Evolutionary conservation across 2,797 vertebrate genomes (phyloP), one percentile per base, ranked within the genome.

Genomic region (Triplophysa yarkandensis): DNA sequence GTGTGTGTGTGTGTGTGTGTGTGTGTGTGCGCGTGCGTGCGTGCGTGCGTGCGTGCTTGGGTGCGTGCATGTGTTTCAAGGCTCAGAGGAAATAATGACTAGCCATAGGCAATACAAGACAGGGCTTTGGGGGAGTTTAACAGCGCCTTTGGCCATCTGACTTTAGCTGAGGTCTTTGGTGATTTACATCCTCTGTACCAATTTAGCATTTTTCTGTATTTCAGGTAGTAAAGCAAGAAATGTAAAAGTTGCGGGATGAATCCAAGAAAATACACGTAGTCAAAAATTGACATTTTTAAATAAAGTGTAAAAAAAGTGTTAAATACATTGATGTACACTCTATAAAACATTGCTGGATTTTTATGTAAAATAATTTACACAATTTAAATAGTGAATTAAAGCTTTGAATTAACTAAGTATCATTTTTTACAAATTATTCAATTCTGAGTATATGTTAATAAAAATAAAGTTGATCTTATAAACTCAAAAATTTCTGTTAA

Each of bases 101-200:
- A 57, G 68, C 71, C 76, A 82, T 75, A 63, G 68, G 71, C 74
- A 81, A 87, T 81, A 78, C 61, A 64, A 78, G 66, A 62, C 60
- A 48, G 19, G 34, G 80, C 32, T 13, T 68, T n/a, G 8, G 60
- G 79, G 71, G 78, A 77, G 71, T 48, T 81, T 77, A 69, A 68
- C 30, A 64, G 32, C 27, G n/a, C 74, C 66, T 17, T 25, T 36
- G 41, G 70, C 62, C 54, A 27, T 55, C 32, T 27, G 63, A 36
- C 21, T 76, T 72, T 43, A 64, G 58, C 55, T 52, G 28, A 32
- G 23, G 67, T 55, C 71, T 66, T 63, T 28, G 30, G 6, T n/a
- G 27, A 4, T 64, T 74, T 67, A 58, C 57, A 67, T 58, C 66
- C 71, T 57, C 27, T 28, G 19, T 21, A 58, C 46, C 10, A 74